A percentile compares a stretch with the other conserved stretches of the same genome.
Evolutionary conservation across 2,113 vertebrate species (phyloP).

Genomic region (Ovibos moschatus): DNA sequence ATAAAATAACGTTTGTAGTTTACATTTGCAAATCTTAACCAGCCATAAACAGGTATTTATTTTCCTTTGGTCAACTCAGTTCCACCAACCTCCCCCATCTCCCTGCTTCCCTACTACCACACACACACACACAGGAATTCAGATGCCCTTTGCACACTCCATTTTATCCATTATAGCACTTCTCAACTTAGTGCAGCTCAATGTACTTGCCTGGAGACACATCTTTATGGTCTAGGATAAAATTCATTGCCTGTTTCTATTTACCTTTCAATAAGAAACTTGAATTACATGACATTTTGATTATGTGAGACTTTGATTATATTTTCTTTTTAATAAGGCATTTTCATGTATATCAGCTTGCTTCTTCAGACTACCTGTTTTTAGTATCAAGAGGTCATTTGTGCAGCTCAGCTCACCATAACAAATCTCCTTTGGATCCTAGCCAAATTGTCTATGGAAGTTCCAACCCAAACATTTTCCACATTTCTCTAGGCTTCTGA

Average conservation of each 20-base stretch:
- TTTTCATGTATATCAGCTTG: neutral
- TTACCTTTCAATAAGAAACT: neutral
- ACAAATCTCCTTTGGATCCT: neutral
- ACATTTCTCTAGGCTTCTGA: neutral
- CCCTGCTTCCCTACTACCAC: neutral
- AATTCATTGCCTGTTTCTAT: neutral
- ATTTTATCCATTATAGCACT: neutral
- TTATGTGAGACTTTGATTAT: neutral
- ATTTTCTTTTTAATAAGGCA: neutral
- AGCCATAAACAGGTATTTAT: neutral
- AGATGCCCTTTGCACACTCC: neutral
- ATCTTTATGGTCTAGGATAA: neutral
- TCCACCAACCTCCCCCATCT: neutral
- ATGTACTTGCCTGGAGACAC: neutral
- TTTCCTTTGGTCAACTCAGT: neutral
- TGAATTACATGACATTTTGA: neutral
- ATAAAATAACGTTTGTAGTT: neutral
- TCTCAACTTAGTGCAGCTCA: neutral
- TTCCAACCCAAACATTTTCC: neutral
- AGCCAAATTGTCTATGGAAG: neutral
- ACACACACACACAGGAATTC: neutral
- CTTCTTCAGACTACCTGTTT: neutral
- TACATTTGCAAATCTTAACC: neutral
- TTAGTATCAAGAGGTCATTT: neutral
- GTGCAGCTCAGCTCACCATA: neutral